phyloP scores from a whole-genome alignment of 2,888 invertebrate species.

The Malacosoma neustria region DNA sequence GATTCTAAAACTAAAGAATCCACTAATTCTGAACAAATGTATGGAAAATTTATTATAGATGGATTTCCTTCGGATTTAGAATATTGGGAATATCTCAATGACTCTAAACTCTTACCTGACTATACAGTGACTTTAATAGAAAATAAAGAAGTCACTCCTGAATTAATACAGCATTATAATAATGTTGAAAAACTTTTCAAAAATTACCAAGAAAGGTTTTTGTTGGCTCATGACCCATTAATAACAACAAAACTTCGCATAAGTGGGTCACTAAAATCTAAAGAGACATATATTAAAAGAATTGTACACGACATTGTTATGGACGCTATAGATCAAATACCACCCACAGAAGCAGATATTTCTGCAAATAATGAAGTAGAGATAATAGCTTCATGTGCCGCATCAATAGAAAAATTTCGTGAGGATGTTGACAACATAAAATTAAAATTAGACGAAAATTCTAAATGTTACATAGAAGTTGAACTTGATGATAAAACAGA shows the following conservation, averaged over 20 bases:
- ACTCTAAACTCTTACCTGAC: conserved; percentile 64
- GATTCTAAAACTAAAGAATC: conserved; percentile 37
- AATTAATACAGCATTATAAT: conserved; percentile 40
- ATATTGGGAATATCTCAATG: conserved; percentile 56
- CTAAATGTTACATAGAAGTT: conserved; percentile 49
- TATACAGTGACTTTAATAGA: conserved; percentile 72
- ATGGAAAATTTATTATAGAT: conserved; percentile 77
- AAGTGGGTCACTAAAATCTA: conserved; percentile 14
- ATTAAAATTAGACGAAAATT: conserved; percentile 49
- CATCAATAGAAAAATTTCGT: conserved; percentile 42
- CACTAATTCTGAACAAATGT: conserved; percentile 28
- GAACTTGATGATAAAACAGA: conserved; percentile 61
- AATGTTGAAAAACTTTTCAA: conserved; percentile 36
- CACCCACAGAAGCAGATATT: conserved; percentile 12
- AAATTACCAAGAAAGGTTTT: conserved; percentile 36
- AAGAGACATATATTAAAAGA: conserved; percentile 23
- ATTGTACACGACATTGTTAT: conserved; percentile 27
- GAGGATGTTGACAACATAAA: conserved; percentile 54
- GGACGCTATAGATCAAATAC: conserved; percentile 14
- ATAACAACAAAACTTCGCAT: conserved; percentile 33
- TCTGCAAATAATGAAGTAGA: conserved; percentile 19
- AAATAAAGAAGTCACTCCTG: conserved; percentile 50
- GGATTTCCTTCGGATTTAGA: conserved; percentile 68
- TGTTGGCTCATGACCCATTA: conserved; percentile 39
- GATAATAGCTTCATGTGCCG: conserved; percentile 24